These are phyloP conservation scores for Semnornis frantzii DNA, from an alignment of 2,113 vertebrate species.

Conservation along the genomic window DNA sequence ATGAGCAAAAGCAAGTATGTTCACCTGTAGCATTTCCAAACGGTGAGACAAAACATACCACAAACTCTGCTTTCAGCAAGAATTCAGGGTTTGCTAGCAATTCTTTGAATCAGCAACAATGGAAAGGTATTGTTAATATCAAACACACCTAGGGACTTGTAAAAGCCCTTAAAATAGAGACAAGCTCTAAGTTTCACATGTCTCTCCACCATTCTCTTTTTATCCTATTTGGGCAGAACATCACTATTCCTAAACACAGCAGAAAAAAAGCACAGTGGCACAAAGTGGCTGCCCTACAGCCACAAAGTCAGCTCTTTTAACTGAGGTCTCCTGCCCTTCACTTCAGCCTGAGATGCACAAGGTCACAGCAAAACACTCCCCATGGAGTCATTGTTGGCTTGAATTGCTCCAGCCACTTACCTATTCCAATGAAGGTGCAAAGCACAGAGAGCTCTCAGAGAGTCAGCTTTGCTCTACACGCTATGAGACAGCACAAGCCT, in stretches of 20 bases:
- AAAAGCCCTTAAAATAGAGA: neutral
- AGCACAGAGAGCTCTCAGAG: neutral
- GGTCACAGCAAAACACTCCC: neutral
- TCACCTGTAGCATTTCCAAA: neutral
- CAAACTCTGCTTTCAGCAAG: neutral
- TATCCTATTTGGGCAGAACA: accelerated
- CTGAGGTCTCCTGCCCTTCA: neutral
- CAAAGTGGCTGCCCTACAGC: neutral
- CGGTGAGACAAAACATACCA: neutral
- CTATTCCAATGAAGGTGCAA: neutral
- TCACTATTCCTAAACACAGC: neutral
- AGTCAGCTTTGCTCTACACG: neutral
- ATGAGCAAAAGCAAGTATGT: neutral
- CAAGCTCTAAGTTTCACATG: neutral
- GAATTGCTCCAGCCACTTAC: neutral
- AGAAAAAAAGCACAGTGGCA: neutral
- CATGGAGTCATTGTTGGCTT: neutral
- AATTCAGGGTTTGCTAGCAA: neutral
- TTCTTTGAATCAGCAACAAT: neutral
- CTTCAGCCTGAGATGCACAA: neutral
- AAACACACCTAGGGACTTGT: neutral
- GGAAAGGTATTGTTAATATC: neutral
- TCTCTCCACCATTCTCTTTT: neutral
- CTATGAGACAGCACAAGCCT: neutral
- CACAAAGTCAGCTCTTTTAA: neutral